A percentile compares a stretch with the other conserved stretches of the same genome.
These are phyloP conservation scores for Galerucella pusilla DNA, from an alignment of 2,888 invertebrate species.

Conservation along the genomic window DNA sequence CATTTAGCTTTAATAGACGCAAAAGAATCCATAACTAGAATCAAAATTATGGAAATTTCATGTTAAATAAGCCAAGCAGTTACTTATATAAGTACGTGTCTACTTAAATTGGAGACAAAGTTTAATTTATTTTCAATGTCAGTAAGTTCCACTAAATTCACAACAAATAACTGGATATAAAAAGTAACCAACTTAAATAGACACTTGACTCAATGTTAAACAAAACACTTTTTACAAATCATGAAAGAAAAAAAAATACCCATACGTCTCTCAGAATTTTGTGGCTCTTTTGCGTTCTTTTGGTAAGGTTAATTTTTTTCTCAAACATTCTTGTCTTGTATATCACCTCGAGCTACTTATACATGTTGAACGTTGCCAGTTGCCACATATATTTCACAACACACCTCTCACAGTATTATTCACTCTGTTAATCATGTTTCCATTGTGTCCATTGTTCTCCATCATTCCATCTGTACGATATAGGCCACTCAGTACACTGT, in stretches of 20 bases:
- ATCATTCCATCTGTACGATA: conserved; percentile 60
- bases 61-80: background rate
- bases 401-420: conserved; percentile 34
- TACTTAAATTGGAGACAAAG: no score
- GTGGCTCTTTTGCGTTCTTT: conserved; percentile 15
- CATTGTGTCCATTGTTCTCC: conserved; percentile 56
- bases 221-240: background rate
- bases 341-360: conserved; percentile 13
- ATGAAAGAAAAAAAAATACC: background rate
- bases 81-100: background rate
- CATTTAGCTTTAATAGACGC: background rate
- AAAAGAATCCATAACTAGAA: background rate
- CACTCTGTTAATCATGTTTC: conserved; percentile 58
- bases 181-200: background rate
- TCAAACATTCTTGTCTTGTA: background rate
- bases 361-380: conserved; percentile 32
- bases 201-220: background rate
- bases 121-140: no score
- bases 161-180: background rate
- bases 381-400: conserved; percentile 32
- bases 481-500: background rate
- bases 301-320: background rate
- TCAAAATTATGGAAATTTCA: background rate
- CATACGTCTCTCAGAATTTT: background rate
- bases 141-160: no score